These are phyloP conservation scores for Oxycera nigricornis DNA, from an alignment of 2,888 invertebrate species.

Conservation along the genomic window DNA sequence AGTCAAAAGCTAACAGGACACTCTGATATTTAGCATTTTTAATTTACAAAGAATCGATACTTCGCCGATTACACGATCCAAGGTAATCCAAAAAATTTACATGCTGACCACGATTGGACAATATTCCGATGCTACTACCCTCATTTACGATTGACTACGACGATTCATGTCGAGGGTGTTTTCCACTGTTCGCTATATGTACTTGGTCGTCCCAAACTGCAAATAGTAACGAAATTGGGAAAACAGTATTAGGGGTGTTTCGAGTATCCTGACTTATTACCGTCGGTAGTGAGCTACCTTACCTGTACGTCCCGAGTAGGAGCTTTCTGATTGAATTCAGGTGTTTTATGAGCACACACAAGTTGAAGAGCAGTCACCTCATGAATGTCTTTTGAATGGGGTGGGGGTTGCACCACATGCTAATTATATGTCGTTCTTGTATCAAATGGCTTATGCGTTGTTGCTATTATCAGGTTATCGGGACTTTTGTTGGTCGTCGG, in stretches of 20 bases:
- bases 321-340: conserved; percentile 53
- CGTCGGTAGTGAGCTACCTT: neutral
- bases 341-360: conserved; percentile 48
- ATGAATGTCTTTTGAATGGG: conserved; percentile 9
- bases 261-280: neutral
- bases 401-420: conserved; percentile 34
- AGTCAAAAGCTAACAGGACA: too few species aligned
- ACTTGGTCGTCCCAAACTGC: conserved; percentile 12
- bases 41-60: too few species aligned
- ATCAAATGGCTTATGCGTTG: neutral
- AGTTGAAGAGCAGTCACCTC: conserved; percentile 31
- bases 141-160: conserved; percentile 24
- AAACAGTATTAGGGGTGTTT: neutral
- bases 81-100: too few species aligned
- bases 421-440: conserved; percentile 43
- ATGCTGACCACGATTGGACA: conserved; percentile 31
- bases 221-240: conserved; percentile 25
- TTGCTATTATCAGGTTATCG: neutral
- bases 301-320: conserved; percentile 42
- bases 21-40: too few species aligned
- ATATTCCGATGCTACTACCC: conserved; percentile 36
- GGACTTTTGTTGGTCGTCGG: neutral
- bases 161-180: conserved; percentile 11
- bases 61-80: too few species aligned
- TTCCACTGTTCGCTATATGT: conserved; percentile 18